Evolutionary conservation across 2,113 vertebrate species (phyloP), one percentile per base, ranked within the genome.

Genomic region (Fregetta grallaria): DNA sequence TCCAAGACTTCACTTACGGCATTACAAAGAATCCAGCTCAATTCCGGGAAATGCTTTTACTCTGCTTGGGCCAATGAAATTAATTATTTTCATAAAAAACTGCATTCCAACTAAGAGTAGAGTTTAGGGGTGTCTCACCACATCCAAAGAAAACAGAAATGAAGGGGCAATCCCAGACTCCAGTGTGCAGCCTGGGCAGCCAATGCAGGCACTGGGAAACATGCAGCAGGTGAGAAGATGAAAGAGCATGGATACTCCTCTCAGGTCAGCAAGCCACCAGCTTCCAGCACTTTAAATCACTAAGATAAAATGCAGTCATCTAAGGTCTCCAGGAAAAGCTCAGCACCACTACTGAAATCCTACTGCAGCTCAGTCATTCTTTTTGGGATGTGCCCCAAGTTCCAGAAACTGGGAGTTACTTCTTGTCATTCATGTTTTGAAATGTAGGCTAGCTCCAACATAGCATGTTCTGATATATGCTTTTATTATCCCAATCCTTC

Each of bases 1-100:
- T 42, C 61, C 88, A 91, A 97, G 58, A 65, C 59, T 78, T 82
- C 77, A 90, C 45, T 90, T 92, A 82, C 2, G 36, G 81, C 66
- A 73, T 52, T 88, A 81, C 92, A 82, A 80, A 86, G 26, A 95
- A 91, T 81, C 90, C 91, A 97, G 50, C 61, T 87, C 84, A 94
- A 44, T 88, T 79, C 80, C 5, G 8, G 27, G 21, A 95, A 88
- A 91, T 66, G 42, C 50, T 93, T 95, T 82, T 58, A 72, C 61
- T 73, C 40, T 8, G 67, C n/a, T 67, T 77, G 19, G 32, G 56
- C 65, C 79, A 96, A 75, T 53, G 49, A 94, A 84, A 87, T 78
- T 23, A 59, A 75, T 67, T 68, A 65, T 68, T 52, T 50, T 61
- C 42, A 38, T 55, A 62, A 70, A 96, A 97, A 63, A 22, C 16